Conservation (phyloP, 1,140 invertebrate genomes). For the Pseudomyrmex flavicornis region DNA sequence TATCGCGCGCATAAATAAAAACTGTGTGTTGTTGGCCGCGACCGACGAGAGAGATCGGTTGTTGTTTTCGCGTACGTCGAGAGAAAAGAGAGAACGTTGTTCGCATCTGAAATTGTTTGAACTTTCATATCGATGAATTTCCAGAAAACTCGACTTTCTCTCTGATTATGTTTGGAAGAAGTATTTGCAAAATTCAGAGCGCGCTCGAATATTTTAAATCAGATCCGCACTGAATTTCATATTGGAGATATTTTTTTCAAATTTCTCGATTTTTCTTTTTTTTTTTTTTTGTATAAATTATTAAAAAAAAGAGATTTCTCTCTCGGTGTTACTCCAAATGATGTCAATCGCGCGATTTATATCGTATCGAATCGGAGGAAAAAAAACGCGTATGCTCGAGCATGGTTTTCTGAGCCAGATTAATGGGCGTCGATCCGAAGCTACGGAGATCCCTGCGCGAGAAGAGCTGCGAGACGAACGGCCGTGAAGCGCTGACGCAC, state of each 20-base stretch:
- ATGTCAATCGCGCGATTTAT: not conserved
- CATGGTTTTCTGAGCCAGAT: conserved; percentile 41
- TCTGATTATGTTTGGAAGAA: too few species aligned
- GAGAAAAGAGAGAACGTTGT: too few species aligned
- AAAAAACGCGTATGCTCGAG: not conserved
- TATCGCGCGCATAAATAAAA: too few species aligned
- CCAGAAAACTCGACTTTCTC: too few species aligned
- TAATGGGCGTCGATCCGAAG: conserved; percentile 72
- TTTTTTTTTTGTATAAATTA: not conserved
- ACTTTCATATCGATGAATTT: not conserved
- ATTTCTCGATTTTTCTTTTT: not conserved
- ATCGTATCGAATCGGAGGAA: not conserved
- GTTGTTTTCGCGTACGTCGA: too few species aligned
- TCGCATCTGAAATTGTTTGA: too few species aligned
- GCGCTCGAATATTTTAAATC: too few species aligned
- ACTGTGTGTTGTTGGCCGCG: too few species aligned
- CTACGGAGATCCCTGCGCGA: conserved; percentile 81
- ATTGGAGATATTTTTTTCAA: not conserved
- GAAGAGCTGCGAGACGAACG: conserved; percentile 75
- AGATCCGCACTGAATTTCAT: too few species aligned
- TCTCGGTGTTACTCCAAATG: not conserved
- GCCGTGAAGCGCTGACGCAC: conserved; percentile 76
- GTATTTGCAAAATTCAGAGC: too few species aligned
- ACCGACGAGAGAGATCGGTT: too few species aligned
- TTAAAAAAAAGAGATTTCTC: not conserved